Evolutionary conservation across 2,797 vertebrate species (phyloP).

Genomic region (Acanthurus lineatus): DNA sequence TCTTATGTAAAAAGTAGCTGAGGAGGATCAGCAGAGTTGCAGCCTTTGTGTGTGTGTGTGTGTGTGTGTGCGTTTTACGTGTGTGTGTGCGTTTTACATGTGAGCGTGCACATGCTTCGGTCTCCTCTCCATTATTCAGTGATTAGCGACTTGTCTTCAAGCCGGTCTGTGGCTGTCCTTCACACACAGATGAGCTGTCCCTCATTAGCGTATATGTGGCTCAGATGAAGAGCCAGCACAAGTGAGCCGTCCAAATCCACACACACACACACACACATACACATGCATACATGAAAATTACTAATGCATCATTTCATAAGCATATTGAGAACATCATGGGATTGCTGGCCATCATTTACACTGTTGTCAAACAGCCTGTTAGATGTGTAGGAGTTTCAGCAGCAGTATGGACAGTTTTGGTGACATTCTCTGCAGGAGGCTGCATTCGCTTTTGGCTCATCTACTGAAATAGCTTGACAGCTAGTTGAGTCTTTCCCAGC

Average conservation of each 20-base stretch:
- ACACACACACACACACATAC: slow-evolving; percentile 26
- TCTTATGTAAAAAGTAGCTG: neutral
- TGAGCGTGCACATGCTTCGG: neutral
- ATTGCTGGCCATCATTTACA: slow-evolving; percentile 41
- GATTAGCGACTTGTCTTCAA: slow-evolving; percentile 37
- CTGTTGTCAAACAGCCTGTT: slow-evolving; percentile 73
- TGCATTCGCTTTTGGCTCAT: slow-evolving; percentile 54
- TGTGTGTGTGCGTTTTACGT: slow-evolving; percentile 1
- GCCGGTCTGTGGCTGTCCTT: slow-evolving; percentile 21
- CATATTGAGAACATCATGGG: slow-evolving; percentile 61
- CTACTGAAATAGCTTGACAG: slow-evolving; percentile 47
- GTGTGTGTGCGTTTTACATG: slow-evolving; percentile 2
- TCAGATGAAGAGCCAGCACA: slow-evolving; percentile 21
- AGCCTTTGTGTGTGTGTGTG: neutral
- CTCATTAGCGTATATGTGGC: slow-evolving; percentile 50
- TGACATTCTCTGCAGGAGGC: slow-evolving; percentile 61
- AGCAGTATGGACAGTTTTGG: slow-evolving; percentile 49
- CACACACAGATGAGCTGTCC: slow-evolving; percentile 46
- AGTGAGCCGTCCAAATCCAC: slow-evolving; percentile 41
- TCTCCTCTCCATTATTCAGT: slow-evolving; percentile 33
- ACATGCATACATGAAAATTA: slow-evolving; percentile 13
- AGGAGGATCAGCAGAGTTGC: neutral
- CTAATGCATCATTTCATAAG: slow-evolving; percentile 37
- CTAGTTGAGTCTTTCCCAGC: slow-evolving; percentile 41
- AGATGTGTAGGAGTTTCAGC: slow-evolving; percentile 63